Percentiles rank a stretch among this genome's conserved stretches.
phyloP scores from a whole-genome alignment of 2,888 invertebrate genomes.

The Mythimna pallens region DNA sequence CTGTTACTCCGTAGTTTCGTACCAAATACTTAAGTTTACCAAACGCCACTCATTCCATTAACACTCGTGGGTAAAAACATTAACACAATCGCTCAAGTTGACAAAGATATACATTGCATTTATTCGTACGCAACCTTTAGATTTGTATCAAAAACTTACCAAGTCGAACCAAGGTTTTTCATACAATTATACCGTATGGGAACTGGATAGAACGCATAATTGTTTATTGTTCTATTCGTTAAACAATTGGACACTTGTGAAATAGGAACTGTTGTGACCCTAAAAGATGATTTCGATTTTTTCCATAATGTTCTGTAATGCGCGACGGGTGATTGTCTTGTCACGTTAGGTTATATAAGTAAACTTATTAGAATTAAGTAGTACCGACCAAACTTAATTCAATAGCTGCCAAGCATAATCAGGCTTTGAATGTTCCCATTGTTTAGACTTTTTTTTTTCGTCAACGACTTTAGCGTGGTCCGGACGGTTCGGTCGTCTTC shows the following conservation, averaged over 20 bases:
- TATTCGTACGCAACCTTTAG: constrained; percentile 82
- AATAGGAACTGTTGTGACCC: constrained; percentile 73
- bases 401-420: neutral
- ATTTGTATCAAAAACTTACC: constrained; percentile 79
- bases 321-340: constrained; percentile 14
- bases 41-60: constrained; percentile 53
- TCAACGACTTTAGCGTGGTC: too few species aligned
- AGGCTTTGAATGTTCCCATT: too few species aligned
- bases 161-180: constrained; percentile 84
- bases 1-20: constrained; percentile 14
- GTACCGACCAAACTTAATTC: neutral
- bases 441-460: too few species aligned
- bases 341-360: constrained; percentile 31
- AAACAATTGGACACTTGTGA: constrained; percentile 76
- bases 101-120: constrained; percentile 64
- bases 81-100: constrained; percentile 59
- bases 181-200: constrained; percentile 83
- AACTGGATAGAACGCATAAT: constrained; percentile 75
- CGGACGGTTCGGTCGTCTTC: too few species aligned
- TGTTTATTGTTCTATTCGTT: constrained; percentile 81
- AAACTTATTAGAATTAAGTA: neutral
- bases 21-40: constrained; percentile 55
- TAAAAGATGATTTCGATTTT: constrained; percentile 58
- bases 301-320: constrained; percentile 42
- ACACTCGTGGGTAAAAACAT: constrained; percentile 54